Percentiles rank a stretch among this genome's conserved stretches.
Evolutionary conservation across 2,797 vertebrate genomes (phyloP).

Genomic region (Nannoperca australis): DNA sequence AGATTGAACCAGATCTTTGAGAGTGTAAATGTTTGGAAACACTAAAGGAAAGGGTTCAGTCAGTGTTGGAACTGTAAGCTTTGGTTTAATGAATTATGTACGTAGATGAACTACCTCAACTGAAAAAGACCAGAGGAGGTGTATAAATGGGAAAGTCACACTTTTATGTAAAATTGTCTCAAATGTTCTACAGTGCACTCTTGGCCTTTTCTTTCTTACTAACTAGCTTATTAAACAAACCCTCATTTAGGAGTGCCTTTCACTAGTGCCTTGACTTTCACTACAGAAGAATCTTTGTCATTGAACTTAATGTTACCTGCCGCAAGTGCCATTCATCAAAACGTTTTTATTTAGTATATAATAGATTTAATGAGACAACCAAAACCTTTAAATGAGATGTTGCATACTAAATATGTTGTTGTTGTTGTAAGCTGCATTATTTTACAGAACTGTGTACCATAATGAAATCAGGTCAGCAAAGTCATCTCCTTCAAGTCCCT

Average conservation of each 20-base stretch:
- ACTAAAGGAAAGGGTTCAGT: neutral
- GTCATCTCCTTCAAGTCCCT: too few species aligned
- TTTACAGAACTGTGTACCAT: neutral
- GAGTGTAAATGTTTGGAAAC: neutral
- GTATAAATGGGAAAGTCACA: neutral
- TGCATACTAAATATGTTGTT: slow-evolving; percentile 2
- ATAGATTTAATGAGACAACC: slow-evolving; percentile 26
- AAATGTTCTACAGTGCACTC: neutral
- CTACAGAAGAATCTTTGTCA: neutral
- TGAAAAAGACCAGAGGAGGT: neutral
- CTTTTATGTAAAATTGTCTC: neutral
- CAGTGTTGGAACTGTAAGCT: neutral
- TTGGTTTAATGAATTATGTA: slow-evolving; percentile 5
- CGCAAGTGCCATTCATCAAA: slow-evolving; percentile 38
- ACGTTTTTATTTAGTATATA: too few species aligned
- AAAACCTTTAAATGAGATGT: slow-evolving; percentile 21
- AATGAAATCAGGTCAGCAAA: too few species aligned
- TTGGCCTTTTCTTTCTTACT: slow-evolving; percentile 5
- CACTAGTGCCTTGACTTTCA: neutral
- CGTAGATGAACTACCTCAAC: neutral
- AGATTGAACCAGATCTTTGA: neutral
- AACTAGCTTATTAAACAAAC: neutral
- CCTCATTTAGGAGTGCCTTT: slow-evolving; percentile 33
- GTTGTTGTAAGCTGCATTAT: slow-evolving; percentile 4
- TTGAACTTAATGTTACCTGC: slow-evolving; percentile 14